A percentile compares a stretch with the other conserved stretches of the same genome.
phyloP scores from a whole-genome alignment of 1,140 invertebrate species.

The Drosophila yakuba region DNA sequence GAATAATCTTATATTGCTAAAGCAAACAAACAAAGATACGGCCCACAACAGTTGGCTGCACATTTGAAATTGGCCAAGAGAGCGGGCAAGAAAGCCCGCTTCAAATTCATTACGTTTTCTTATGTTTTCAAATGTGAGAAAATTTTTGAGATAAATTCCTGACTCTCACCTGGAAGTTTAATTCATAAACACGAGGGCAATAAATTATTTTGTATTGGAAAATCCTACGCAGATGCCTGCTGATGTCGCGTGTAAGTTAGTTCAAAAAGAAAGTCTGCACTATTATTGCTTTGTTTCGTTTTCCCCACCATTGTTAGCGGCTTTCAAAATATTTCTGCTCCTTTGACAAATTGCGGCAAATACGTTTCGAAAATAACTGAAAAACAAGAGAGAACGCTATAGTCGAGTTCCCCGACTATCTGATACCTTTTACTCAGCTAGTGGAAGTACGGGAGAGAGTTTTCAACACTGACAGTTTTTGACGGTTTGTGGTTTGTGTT shows the following conservation, averaged over 20 bases:
- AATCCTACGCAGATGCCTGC: constrained; percentile 38
- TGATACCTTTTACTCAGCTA: too few relatives aligned
- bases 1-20: constrained; percentile 62
- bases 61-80: constrained; percentile 53
- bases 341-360: constrained; percentile 44
- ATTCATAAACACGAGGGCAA: constrained; percentile 55
- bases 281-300: constrained; percentile 68
- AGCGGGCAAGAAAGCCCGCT: not conserved
- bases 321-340: constrained; percentile 28
- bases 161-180: constrained; percentile 9
- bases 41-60: constrained; percentile 69
- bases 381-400: too few relatives aligned
- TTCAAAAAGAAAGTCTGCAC: constrained; percentile 70
- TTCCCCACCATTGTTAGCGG: constrained; percentile 41
- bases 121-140: constrained; percentile 46
- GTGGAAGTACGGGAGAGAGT: too few relatives aligned
- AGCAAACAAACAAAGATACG: constrained; percentile 39
- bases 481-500: too few relatives aligned
- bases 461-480: too few relatives aligned
- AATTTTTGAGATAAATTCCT: constrained; percentile 16
- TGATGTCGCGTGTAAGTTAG: constrained; percentile 58
- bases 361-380: constrained; percentile 15
- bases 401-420: too few relatives aligned
- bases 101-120: constrained; percentile 31
- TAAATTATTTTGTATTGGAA: constrained; percentile 49